Conservation (phyloP, 1,140 invertebrate species). For the Orius laevigatus region DNA sequence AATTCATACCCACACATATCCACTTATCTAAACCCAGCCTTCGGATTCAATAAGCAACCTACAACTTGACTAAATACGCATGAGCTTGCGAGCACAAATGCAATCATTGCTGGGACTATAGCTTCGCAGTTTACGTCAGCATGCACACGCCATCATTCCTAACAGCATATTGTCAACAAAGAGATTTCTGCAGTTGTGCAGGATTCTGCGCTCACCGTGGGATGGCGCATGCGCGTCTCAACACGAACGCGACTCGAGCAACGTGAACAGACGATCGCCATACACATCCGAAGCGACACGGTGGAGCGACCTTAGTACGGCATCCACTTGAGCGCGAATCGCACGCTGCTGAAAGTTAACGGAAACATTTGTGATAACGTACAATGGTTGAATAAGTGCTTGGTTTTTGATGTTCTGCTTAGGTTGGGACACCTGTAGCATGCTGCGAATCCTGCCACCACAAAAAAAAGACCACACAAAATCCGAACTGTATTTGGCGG, state of each 20-base stretch:
- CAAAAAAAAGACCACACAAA: too few species aligned
- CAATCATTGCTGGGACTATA: too few species aligned
- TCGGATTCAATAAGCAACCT: too few species aligned
- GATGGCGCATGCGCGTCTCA: slow-evolving; percentile 88
- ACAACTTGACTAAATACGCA: too few species aligned
- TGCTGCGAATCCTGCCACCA: slow-evolving; percentile 86
- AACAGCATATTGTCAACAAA: too few species aligned
- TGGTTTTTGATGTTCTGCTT: slow-evolving; percentile 22
- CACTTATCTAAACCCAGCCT: too few species aligned
- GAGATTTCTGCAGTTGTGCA: slow-evolving; percentile 25
- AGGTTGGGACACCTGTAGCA: slow-evolving; percentile 87
- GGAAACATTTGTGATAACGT: slow-evolving; percentile 94
- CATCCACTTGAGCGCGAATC: too few species aligned
- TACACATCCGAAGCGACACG: slow-evolving; percentile 90
- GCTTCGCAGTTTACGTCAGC: too few species aligned
- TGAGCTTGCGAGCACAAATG: too few species aligned
- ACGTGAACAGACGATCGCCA: slow-evolving; percentile 91
- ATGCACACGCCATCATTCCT: too few species aligned
- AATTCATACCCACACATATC: too few species aligned
- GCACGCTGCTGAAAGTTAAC: slow-evolving; percentile 90
- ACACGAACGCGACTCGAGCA: slow-evolving; percentile 86
- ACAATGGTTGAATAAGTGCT: too few species aligned
- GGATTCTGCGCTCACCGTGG: slow-evolving; percentile 92
- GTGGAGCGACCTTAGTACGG: slow-evolving; percentile 91
- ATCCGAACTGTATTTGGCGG: slow-evolving; percentile 80